phyloP scores from a whole-genome alignment of 2,797 vertebrate genomes.

The Phalanger gymnotis region DNA sequence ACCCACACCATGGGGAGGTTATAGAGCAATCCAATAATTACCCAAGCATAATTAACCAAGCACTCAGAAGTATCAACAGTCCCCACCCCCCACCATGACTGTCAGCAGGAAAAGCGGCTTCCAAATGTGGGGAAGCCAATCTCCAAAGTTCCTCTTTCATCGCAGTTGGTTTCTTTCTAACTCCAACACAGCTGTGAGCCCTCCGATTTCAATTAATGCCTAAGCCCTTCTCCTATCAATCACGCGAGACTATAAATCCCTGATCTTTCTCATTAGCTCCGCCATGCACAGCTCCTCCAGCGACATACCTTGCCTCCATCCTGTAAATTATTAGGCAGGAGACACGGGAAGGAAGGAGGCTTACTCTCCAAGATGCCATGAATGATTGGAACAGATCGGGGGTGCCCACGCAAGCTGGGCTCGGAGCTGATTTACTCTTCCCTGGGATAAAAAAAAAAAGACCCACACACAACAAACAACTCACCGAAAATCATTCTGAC shows the following conservation, averaged over 20 bases:
- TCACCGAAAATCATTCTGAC: conserved; percentile 24
- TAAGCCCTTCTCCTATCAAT: conserved; percentile 75
- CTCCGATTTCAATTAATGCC: conserved; percentile 82
- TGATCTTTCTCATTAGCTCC: conserved; percentile 83
- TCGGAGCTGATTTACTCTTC: conserved; percentile 78
- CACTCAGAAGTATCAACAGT: neutral
- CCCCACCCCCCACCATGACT: neutral
- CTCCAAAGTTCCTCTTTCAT: conserved; percentile 44
- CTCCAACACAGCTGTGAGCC: conserved; percentile 77
- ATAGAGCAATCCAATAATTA: accelerated
- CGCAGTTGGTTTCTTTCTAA: neutral
- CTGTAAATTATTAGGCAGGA: conserved; percentile 76
- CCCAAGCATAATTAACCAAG: neutral
- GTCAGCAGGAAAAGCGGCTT: conserved; percentile 8
- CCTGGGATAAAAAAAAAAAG: conserved; percentile 5
- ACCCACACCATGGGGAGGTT: neutral
- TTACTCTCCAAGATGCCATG: conserved; percentile 59
- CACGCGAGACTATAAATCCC: conserved; percentile 78
- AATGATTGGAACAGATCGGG: conserved; percentile 56
- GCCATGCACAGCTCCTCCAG: conserved; percentile 76
- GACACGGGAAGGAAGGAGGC: conserved; percentile 13
- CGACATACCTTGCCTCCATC: conserved; percentile 71
- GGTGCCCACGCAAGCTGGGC: neutral
- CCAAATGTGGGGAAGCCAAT: neutral
- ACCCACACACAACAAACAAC: neutral